A percentile compares a stretch with the other conserved stretches of the same genome.
Evolutionary conservation across 2,113 vertebrate genomes (phyloP).

Genomic region (Otolemur garnettii): DNA sequence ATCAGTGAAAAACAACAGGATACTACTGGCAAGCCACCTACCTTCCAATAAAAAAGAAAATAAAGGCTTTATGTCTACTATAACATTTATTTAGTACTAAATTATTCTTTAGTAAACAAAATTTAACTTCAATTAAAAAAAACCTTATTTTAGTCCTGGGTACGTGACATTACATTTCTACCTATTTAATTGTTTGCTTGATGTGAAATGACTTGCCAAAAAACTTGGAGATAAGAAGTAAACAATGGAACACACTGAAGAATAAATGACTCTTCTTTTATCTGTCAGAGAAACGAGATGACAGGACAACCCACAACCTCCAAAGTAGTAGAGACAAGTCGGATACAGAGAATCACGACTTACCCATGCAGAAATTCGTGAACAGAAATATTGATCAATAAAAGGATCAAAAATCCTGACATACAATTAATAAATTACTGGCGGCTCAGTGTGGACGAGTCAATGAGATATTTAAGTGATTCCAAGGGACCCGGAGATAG

Average conservation of each 20-base stretch:
- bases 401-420: not conserved
- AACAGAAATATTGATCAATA: not conserved
- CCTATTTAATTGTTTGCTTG: not conserved
- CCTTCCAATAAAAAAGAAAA: conserved; percentile 18
- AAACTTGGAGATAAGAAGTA: not conserved
- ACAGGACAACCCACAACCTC: not conserved
- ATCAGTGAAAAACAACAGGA: conserved; percentile 26
- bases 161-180: not conserved
- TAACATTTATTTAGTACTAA: not conserved
- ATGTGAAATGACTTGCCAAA: not conserved
- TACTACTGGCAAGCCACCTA: not conserved
- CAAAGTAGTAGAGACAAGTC: not conserved
- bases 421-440: not conserved
- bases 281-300: not conserved
- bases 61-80: not conserved
- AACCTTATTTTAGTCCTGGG: not conserved
- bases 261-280: not conserved
- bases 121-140: not conserved
- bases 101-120: not conserved
- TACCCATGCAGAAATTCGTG: not conserved
- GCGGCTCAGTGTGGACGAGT: accelerated
- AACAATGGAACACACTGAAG: not conserved
- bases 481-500: no score
- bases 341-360: not conserved
- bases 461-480: not conserved